Evolutionary conservation across 2,797 vertebrate species (phyloP).

Genomic region (Carapus acus): DNA sequence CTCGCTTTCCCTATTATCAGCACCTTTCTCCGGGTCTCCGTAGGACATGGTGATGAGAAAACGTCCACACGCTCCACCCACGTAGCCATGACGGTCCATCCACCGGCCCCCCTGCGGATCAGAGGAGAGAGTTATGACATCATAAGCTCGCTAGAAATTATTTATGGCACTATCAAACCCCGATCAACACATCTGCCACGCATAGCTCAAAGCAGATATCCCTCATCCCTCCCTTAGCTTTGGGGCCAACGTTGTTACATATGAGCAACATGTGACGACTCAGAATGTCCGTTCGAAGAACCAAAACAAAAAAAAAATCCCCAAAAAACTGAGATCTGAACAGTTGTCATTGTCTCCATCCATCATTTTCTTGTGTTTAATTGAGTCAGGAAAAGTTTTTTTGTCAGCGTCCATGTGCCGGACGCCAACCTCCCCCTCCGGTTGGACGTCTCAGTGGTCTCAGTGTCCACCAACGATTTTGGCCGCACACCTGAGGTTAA

Average conservation of each 20-base stretch:
- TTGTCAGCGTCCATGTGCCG: too few relatives aligned
- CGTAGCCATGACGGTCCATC: too few relatives aligned
- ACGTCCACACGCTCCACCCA: neutral
- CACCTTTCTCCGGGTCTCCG: neutral
- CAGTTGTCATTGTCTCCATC: too few relatives aligned
- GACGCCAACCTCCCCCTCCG: too few relatives aligned
- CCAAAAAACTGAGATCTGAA: too few relatives aligned
- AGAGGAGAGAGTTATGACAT: slow-evolving; percentile 1
- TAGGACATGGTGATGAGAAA: neutral
- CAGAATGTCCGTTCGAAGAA: too few relatives aligned
- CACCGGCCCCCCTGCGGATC: slow-evolving; percentile 8
- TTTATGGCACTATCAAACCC: slow-evolving; percentile 17
- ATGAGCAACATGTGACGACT: neutral
- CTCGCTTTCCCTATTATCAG: neutral
- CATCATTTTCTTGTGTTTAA: too few relatives aligned
- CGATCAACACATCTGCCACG: slow-evolving; percentile 17
- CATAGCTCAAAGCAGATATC: neutral
- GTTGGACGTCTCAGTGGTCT: too few relatives aligned
- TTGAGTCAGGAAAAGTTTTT: neutral
- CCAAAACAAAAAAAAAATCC: too few relatives aligned
- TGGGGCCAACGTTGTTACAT: neutral
- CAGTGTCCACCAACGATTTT: too few relatives aligned
- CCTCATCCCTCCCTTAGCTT: neutral
- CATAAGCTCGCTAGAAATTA: slow-evolving; percentile 1
- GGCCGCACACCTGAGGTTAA: too few relatives aligned